Evolutionary conservation across 2,797 vertebrate species (phyloP), one percentile per base, ranked within the genome.

Genomic region (Pantherophis alleghaniensis): DNA sequence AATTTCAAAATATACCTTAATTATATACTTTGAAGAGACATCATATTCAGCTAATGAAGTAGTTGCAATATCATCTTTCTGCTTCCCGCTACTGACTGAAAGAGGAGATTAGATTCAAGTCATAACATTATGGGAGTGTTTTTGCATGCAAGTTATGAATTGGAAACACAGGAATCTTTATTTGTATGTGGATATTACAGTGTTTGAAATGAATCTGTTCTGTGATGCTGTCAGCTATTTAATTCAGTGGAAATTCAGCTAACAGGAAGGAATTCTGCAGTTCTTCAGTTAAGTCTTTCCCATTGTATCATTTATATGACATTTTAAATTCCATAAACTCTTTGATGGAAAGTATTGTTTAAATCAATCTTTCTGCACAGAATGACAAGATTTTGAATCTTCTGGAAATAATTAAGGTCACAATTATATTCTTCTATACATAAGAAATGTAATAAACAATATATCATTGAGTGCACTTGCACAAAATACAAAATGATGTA

Each of bases 341-440:
- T 60, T 47, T 63, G 53, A 53, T 47, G 86, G 16, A 91, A 63
- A 89, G 51, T 57, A 51, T 88, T 88, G 16, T 89, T 86, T 32
- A 74, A 90, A 90, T 59, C 57, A 37, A 60, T 90, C 20, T 87
- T 32, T 69, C 63, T 32, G n/a, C 20, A 60, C 16, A 79, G n/a
- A 91, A 60, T 4, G 37, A 79, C 26, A 18, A 55, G 14, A 16
- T 59, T 14, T 56, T 22, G 18, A 63, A 89, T 16, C 47, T 94
- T 86, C 63, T 32, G 53, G 18, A 90, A 74, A 88, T 88, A 93
- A 91, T 59, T 66, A 89, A 57, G 55, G 12, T 9, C 91, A 95
- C 91, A 94, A 26, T 92, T 95, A 87, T 95, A 93, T 26, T 91
- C 87, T 69, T 96, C 88, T 93, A 91, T 92, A 95, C 87, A 87